These are phyloP conservation scores for Syngnathus floridae DNA, from an alignment of 2,113 vertebrate species.

Conservation along the genomic window DNA sequence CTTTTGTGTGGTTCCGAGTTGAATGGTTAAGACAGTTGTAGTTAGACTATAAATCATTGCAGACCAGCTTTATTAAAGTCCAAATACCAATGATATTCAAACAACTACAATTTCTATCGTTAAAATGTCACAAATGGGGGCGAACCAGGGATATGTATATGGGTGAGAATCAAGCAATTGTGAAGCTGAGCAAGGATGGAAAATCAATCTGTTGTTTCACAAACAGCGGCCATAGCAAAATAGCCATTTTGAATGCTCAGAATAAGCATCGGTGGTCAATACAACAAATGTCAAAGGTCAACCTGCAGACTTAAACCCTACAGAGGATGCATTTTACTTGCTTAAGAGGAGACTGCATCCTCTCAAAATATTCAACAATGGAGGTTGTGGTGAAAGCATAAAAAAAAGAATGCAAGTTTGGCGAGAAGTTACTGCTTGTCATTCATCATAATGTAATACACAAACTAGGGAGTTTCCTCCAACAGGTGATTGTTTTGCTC, in stretches of 20 bases:
- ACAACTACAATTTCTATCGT: not conserved
- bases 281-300: not conserved
- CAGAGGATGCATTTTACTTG: not conserved
- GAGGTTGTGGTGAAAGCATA: not conserved
- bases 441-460: not conserved
- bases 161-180: not conserved
- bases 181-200: not conserved
- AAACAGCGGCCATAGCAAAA: not conserved
- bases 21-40: no score
- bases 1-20: no score
- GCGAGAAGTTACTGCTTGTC: not conserved
- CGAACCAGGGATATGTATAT: no score
- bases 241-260: not conserved
- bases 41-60: no score
- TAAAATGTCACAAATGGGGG: not conserved
- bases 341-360: not conserved
- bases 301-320: not conserved
- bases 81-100: not conserved
- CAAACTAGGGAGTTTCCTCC: not conserved
- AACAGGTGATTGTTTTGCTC: conserved; percentile 13
- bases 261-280: not conserved
- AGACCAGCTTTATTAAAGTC: not conserved
- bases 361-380: not conserved
- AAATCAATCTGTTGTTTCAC: not conserved
- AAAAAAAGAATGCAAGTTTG: not conserved